Conservation (phyloP, 2,888 invertebrate genomes). For the Helleia helle region DNA sequence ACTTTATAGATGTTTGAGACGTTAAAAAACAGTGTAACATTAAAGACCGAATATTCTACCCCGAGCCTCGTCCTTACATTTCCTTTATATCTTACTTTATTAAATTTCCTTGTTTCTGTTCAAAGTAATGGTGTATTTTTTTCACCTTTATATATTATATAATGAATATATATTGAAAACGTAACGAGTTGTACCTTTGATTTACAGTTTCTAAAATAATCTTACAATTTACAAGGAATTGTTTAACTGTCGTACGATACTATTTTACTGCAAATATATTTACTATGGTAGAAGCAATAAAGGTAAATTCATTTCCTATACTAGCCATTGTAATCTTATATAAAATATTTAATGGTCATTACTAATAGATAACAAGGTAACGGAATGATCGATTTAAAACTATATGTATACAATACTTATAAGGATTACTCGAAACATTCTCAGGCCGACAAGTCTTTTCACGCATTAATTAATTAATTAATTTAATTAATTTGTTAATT, state of each 20-base stretch:
- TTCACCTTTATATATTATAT: too few species aligned
- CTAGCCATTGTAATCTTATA: background rate
- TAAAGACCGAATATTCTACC: background rate
- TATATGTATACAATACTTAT: background rate
- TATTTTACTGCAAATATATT: constrained; percentile 3
- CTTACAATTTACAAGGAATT: constrained; percentile 6
- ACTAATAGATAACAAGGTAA: background rate
- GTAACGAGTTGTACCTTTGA: too few species aligned
- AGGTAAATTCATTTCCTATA: constrained; percentile 1
- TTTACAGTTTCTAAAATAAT: too few species aligned
- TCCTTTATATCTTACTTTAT: constrained; percentile 4
- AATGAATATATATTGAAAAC: too few species aligned
- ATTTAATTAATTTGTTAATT: too few species aligned
- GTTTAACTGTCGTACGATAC: background rate
- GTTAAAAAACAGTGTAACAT: constrained; percentile 7
- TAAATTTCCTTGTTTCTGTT: constrained; percentile 12
- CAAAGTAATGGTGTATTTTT: constrained; percentile 13
- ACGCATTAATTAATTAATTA: too few species aligned
- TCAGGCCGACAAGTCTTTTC: too few species aligned
- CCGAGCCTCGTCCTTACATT: background rate
- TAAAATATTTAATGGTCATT: background rate
- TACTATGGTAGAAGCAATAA: background rate
- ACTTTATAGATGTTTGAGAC: background rate
- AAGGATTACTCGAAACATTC: too few species aligned
- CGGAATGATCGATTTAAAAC: background rate